Percentiles rank a stretch among this genome's conserved stretches.
Evolutionary conservation across 2,113 vertebrate species (phyloP).

Genomic region (Neolamprologus modestus): DNA sequence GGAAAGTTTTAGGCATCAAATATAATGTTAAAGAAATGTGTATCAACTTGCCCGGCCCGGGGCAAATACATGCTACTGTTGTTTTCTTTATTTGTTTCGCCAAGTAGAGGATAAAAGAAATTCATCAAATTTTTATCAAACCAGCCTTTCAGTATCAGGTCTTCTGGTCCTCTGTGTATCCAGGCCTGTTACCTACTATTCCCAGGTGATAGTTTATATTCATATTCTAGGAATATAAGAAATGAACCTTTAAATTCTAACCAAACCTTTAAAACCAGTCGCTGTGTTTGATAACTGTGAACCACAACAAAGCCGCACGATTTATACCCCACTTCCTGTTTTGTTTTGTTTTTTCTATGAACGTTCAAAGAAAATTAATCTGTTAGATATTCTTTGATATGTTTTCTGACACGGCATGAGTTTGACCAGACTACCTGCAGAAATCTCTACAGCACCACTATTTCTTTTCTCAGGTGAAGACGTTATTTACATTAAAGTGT

Average conservation of each 20-base stretch:
- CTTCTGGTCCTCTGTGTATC: neutral
- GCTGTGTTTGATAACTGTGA: neutral
- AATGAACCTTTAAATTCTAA: neutral
- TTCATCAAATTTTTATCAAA: neutral
- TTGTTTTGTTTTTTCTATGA: neutral
- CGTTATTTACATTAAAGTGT: neutral
- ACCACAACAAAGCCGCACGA: neutral
- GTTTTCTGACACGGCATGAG: neutral
- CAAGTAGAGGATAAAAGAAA: neutral
- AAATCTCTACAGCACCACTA: neutral
- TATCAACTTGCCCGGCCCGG: accelerated
- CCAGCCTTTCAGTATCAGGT: neutral
- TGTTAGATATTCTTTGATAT: neutral
- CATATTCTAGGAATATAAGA: neutral
- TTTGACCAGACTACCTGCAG: neutral
- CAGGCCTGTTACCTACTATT: neutral
- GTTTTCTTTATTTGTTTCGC: neutral
- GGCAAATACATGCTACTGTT: neutral
- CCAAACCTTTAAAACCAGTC: neutral
- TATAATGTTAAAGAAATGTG: neutral
- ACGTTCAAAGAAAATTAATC: neutral
- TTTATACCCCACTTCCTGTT: neutral
- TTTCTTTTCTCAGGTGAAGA: neutral
- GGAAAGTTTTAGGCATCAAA: neutral
- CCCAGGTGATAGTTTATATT: neutral